Conservation (phyloP, 2,888 invertebrate species). For the Chamaedrilus cognettii region DNA sequence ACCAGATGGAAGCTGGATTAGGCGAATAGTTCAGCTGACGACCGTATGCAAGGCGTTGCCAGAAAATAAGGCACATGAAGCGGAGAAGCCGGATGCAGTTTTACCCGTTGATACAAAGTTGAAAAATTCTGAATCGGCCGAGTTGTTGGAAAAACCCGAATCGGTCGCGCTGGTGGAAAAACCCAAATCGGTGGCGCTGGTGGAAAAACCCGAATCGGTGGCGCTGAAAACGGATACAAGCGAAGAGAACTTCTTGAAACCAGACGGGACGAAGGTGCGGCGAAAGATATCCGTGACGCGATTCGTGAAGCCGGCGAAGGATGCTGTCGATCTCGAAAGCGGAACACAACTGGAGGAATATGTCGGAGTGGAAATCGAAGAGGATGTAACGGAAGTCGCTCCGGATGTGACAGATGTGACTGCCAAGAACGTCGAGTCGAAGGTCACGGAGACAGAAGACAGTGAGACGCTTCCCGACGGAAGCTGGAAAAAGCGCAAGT, state of each 20-base stretch:
- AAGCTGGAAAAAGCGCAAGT: background rate
- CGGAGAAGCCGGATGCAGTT: background rate
- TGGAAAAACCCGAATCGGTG: background rate
- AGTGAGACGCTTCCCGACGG: background rate
- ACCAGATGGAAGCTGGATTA: conserved; percentile 2
- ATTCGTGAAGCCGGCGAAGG: background rate
- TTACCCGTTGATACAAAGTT: too few species aligned
- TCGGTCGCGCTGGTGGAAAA: background rate
- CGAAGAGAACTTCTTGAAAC: background rate
- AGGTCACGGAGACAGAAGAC: background rate
- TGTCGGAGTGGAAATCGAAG: background rate
- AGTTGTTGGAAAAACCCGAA: background rate
- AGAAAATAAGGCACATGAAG: background rate
- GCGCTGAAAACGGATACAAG: background rate
- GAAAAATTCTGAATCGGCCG: background rate
- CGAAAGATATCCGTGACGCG: background rate
- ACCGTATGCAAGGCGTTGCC: background rate
- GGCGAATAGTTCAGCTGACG: background rate
- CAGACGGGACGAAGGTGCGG: background rate
- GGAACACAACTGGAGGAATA: background rate
- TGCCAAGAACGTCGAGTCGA: background rate
- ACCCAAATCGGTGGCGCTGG: background rate
- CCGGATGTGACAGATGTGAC: background rate
- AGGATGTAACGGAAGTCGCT: background rate
- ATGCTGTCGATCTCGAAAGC: background rate